Base-by-base conservation (phyloP, 1,140 invertebrate species). In the Anoplolepis gracilipes region DNA sequence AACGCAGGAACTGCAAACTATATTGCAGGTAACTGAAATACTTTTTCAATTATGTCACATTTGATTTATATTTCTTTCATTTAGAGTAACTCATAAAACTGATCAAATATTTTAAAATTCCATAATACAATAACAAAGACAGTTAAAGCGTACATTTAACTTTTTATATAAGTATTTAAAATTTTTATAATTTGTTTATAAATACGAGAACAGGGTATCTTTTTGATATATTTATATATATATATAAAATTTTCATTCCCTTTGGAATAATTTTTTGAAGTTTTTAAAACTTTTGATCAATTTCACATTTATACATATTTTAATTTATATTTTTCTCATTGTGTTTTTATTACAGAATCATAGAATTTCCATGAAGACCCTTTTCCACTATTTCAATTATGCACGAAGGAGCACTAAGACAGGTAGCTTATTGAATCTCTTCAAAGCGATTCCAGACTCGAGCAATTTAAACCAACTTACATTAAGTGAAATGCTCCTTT, bases 401-500 rank as follows among this genome's bases (percentile, higher is more conserved):
- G 1, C 7, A n/a, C 53, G 22, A 13, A 95, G 11, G 94, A 95
- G 19, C 11, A 92, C 93, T 0, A 57, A 85, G n/a, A 10, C 78
- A 19, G 42, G 25, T 55, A 53, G 22, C 33, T 73, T 88, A 2
- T 76, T 13, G 42, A 88, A 13, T 0, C 84, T 92, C 11, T 57
- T 93, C 0, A 92, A 95, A 55, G 93, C 93, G 65, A 91, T 90
- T 11, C 90, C 90, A 30, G 91, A 94, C 22, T 42, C 95, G 0
- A 64, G 93, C 25, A 86, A 92, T 55, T 65, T 95, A 4, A 79
- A 95, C 82, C 84, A 92, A 11, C 82, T 91, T 19, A 89, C 92
- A 13, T 90, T 96, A 46, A 96, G 95, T 86, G 91, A 95, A 8
- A 86, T 93, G 75, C 95, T 96, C 3, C 84, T 96, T 86, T 92